Evolutionary conservation across 2,797 vertebrate genomes (phyloP).

Genomic region (Gallinago solitaria): DNA sequence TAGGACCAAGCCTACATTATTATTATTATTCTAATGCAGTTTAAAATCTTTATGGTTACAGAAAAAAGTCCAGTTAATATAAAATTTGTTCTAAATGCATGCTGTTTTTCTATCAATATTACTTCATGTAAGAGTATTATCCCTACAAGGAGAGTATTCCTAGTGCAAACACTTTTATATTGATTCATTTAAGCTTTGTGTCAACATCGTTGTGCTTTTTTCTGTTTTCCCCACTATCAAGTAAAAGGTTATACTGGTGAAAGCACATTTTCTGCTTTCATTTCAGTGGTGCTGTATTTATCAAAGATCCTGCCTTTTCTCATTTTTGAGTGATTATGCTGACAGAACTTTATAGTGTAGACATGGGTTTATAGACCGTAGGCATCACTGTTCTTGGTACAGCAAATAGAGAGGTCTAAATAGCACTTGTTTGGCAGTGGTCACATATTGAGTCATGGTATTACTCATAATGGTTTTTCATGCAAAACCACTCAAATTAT

Average conservation of each 20-base stretch:
- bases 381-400: neutral
- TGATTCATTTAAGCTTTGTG: neutral
- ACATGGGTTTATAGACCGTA: neutral
- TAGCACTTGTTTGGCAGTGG: neutral
- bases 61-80: neutral
- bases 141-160: neutral
- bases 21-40: neutral
- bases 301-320: neutral
- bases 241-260: neutral
- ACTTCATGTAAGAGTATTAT: neutral
- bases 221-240: neutral
- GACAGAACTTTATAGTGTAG: neutral
- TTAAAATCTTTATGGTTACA: neutral
- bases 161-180: neutral
- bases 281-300: neutral
- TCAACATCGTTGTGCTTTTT: neutral
- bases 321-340: neutral
- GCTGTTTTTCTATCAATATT: rapidly evolving
- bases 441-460: neutral
- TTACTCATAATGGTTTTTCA: neutral
- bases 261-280: neutral
- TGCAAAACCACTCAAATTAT: neutral
- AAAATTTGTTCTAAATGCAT: neutral
- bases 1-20: neutral
- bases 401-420: neutral